A percentile compares a stretch with the other conserved stretches of the same genome.
Conservation (phyloP, 2,888 invertebrate genomes). For the Drosophila monieri region DNA sequence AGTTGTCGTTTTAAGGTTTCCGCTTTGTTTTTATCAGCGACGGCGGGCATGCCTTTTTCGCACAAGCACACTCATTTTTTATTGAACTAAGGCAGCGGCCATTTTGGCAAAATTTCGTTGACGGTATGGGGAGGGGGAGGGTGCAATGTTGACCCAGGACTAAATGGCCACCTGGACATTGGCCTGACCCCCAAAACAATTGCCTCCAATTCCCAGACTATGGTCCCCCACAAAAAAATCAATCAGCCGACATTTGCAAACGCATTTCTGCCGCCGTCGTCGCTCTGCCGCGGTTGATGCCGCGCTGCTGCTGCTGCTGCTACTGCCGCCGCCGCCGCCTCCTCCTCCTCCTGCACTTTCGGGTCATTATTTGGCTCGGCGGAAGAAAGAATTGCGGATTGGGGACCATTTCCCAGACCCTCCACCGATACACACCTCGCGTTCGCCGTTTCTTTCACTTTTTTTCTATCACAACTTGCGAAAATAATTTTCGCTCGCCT, state of each 20-base stretch:
- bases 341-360: conserved; percentile 17
- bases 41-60: conserved; percentile 15
- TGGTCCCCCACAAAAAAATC: conserved; percentile 58
- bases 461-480: conserved; percentile 51
- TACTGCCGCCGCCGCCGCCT: conserved; percentile 6
- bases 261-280: conserved; percentile 42
- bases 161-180: background rate
- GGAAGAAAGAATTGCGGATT: conserved; percentile 12
- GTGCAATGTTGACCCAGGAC: conserved; percentile 1
- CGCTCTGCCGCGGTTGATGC: conserved; percentile 22
- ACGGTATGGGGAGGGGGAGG: conserved; percentile 7
- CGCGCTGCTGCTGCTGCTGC: conserved; percentile 16
- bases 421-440: conserved; percentile 63
- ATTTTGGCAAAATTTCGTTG: conserved; percentile 76
- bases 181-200: background rate
- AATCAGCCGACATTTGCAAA: conserved; percentile 77
- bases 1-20: conserved; percentile 2
- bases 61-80: conserved; percentile 33
- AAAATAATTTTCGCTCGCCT: conserved; percentile 43
- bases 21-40: conserved; percentile 4
- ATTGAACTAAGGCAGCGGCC: conserved; percentile 76
- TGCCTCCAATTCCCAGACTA: background rate
- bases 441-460: conserved; percentile 36
- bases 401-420: conserved; percentile 3
- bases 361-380: conserved; percentile 64